A percentile compares a stretch with the other conserved stretches of the same genome.
Evolutionary conservation across 2,888 invertebrate species (phyloP).

Genomic region (Psylliodes chrysocephalus): DNA sequence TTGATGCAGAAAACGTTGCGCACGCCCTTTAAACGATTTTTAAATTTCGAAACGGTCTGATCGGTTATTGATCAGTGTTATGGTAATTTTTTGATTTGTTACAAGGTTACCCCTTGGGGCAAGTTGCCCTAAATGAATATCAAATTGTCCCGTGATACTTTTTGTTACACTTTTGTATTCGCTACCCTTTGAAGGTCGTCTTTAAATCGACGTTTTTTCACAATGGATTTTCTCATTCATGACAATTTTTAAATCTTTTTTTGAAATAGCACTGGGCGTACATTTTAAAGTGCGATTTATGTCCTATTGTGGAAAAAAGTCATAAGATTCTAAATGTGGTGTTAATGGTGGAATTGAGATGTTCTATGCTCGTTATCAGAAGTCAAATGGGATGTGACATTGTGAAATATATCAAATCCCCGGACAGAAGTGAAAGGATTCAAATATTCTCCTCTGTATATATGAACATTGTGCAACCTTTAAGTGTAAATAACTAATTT

Average conservation of each 20-base stretch:
- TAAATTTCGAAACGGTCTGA: slow-evolving; percentile 57
- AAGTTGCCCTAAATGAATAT: slow-evolving; percentile 62
- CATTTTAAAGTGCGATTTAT: slow-evolving; percentile 62
- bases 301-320: slow-evolving; percentile 49
- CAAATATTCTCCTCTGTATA: not conserved
- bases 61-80: slow-evolving; percentile 60
- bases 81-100: slow-evolving; percentile 62
- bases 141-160: slow-evolving; percentile 59
- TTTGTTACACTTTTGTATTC: slow-evolving; percentile 46
- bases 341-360: slow-evolving; percentile 63
- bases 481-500: slow-evolving; percentile 7
- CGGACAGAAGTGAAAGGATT: not conserved
- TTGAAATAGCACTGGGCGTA: slow-evolving; percentile 55
- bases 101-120: slow-evolving; percentile 60
- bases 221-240: slow-evolving; percentile 57
- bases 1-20: slow-evolving; percentile 55
- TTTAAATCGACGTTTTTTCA: slow-evolving; percentile 55
- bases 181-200: slow-evolving; percentile 51
- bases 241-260: slow-evolving; percentile 43
- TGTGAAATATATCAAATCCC: slow-evolving; percentile 38
- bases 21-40: slow-evolving; percentile 59
- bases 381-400: slow-evolving; percentile 42
- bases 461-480: not conserved
- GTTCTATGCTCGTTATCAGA: slow-evolving; percentile 45
- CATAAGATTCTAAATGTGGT: slow-evolving; percentile 57